phyloP scores from a whole-genome alignment of 2,113 vertebrate species.

The Uria aalge region DNA sequence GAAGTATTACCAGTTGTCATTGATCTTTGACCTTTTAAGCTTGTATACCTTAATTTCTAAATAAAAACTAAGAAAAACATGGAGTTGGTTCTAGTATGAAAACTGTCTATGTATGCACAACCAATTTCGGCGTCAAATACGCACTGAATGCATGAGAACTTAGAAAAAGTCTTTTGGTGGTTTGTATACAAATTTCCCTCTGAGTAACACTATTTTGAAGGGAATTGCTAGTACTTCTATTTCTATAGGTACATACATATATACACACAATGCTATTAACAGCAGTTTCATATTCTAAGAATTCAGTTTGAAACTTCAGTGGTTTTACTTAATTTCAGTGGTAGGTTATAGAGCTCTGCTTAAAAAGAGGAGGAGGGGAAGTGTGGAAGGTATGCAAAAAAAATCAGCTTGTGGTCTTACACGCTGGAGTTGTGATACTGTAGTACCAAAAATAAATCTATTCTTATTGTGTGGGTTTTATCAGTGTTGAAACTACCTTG shows the following conservation, averaged over 20 bases:
- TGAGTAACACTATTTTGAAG: neutral
- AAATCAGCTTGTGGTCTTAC: neutral
- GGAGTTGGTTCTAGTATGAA: neutral
- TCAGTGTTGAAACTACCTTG: neutral
- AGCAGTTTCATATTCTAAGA: neutral
- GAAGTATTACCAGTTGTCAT: neutral
- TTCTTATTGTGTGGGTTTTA: neutral
- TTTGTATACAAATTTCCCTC: neutral
- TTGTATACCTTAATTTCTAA: neutral
- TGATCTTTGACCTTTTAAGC: neutral
- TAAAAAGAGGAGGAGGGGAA: neutral
- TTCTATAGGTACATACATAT: neutral
- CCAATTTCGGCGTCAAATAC: neutral
- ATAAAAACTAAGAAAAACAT: neutral
- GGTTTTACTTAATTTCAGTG: neutral
- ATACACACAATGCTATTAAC: neutral
- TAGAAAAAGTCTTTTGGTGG: neutral
- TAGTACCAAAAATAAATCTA: neutral
- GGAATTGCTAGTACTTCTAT: neutral
- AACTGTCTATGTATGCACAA: neutral
- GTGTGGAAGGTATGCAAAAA: neutral
- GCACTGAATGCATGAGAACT: neutral
- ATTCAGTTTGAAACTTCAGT: neutral
- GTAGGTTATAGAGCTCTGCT: neutral
- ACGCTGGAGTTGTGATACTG: neutral